These are phyloP conservation scores for Hippocampus kuda DNA, from an alignment of 2,797 vertebrate species.

Conservation along the genomic window DNA sequence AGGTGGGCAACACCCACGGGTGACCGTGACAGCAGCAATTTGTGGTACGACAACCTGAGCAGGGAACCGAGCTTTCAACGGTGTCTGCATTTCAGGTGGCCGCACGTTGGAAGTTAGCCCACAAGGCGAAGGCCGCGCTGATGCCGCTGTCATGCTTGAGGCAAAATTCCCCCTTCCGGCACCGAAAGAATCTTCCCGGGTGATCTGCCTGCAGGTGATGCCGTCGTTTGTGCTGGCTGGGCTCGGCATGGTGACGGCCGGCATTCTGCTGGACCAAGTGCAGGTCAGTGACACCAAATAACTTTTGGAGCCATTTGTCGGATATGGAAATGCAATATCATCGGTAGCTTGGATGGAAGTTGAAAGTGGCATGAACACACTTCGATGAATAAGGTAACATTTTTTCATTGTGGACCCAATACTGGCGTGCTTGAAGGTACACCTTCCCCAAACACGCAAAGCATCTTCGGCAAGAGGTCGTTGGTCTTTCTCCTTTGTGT, in stretches of 20 bases:
- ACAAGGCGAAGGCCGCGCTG: neutral
- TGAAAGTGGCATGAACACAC: neutral
- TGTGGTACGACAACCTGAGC: neutral
- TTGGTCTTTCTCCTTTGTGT: neutral
- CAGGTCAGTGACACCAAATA: constrained; percentile 65
- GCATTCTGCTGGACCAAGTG: constrained; percentile 75
- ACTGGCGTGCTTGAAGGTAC: neutral
- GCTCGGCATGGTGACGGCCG: constrained; percentile 78
- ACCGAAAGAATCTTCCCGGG: constrained; percentile 58
- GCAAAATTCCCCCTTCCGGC: constrained; percentile 48
- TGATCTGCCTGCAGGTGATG: constrained; percentile 73
- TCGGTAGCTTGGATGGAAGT: neutral
- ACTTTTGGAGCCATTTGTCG: neutral
- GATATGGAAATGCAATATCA: neutral
- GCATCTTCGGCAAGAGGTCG: neutral
- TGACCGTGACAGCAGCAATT: neutral
- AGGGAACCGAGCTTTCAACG: neutral
- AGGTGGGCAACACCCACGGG: neutral
- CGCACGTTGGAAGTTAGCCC: constrained; percentile 25
- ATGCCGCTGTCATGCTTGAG: constrained; percentile 34
- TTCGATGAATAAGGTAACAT: too few relatives aligned
- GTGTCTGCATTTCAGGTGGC: neutral
- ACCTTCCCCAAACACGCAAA: neutral
- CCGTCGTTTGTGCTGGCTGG: constrained; percentile 76
- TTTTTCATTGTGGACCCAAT: too few relatives aligned